phyloP scores from a whole-genome alignment of 2,113 vertebrate species.

The Rattus rattus region DNA sequence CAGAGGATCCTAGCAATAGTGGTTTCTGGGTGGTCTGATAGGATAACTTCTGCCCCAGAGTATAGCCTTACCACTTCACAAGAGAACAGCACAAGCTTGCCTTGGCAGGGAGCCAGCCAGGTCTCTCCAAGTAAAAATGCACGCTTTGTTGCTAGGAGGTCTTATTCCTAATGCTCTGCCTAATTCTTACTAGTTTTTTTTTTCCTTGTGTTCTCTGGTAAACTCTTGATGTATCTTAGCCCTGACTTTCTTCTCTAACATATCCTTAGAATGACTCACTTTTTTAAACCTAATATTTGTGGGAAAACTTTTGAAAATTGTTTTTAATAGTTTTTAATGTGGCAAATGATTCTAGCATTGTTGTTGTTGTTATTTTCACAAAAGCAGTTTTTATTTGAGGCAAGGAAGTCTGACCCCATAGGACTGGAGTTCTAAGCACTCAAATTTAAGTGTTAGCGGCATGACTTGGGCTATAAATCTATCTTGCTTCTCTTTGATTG shows the following conservation, averaged over 20 bases:
- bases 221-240: not conserved
- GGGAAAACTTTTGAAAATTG: slow-evolving; percentile 34
- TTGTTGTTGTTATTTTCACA: slow-evolving; percentile 16
- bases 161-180: not conserved
- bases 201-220: not conserved
- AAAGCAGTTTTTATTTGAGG: slow-evolving; percentile 74
- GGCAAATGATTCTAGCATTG: not conserved
- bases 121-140: not conserved
- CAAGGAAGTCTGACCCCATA: slow-evolving; percentile 29
- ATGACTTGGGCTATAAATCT: not conserved
- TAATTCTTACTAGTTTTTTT: slow-evolving; percentile 1
- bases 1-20: not conserved
- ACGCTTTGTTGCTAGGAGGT: not conserved
- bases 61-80: not conserved
- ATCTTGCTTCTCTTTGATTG: slow-evolving; percentile 37
- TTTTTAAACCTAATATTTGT: slow-evolving; percentile 20
- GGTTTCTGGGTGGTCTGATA: not conserved
- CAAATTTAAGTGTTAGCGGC: slow-evolving; percentile 36
- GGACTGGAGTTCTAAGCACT: not conserved
- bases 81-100: not conserved
- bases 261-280: not conserved
- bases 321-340: slow-evolving; percentile 39
- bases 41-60: not conserved
- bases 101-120: not conserved
- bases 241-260: slow-evolving; percentile 18